phyloP scores from a whole-genome alignment of 2,888 invertebrate species.

The Chaetogeoica ovagalla region DNA sequence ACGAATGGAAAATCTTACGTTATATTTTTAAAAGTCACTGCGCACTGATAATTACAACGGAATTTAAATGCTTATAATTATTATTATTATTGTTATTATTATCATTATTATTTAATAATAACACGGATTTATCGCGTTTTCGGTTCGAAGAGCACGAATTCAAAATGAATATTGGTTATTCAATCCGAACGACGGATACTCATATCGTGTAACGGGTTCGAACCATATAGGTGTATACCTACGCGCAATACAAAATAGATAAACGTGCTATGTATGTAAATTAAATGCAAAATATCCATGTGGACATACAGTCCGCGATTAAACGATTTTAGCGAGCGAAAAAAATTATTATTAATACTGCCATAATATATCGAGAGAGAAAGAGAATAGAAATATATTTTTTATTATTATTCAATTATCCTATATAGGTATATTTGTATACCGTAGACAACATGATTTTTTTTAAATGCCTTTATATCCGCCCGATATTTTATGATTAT shows the following conservation, averaged over 20 bases:
- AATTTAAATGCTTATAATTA: background rate
- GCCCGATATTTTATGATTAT: too few species aligned
- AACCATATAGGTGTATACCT: conserved; percentile 5
- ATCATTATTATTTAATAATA: background rate
- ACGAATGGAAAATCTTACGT: too few species aligned
- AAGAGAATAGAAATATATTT: conserved; percentile 13
- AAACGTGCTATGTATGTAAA: conserved; percentile 47
- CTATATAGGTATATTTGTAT: background rate
- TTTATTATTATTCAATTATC: too few species aligned
- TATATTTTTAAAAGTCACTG: too few species aligned
- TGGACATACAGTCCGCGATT: conserved; percentile 40
- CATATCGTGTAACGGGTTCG: conserved; percentile 16
- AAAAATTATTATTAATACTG: background rate
- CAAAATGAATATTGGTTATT: conserved; percentile 31
- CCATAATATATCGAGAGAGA: background rate
- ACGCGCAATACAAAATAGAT: conserved; percentile 3
- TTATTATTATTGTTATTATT: background rate
- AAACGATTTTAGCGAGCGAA: conserved; percentile 19
- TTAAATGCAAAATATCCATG: conserved; percentile 30
- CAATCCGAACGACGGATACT: conserved; percentile 9
- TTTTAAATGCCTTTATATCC: background rate
- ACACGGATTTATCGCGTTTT: background rate
- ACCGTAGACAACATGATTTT: background rate
- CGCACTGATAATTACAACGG: too few species aligned
- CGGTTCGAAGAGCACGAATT: background rate